Evolutionary conservation across 2,113 vertebrate genomes (phyloP), one percentile per base, ranked within the genome.

Genomic region (Dromiciops gliroides): DNA sequence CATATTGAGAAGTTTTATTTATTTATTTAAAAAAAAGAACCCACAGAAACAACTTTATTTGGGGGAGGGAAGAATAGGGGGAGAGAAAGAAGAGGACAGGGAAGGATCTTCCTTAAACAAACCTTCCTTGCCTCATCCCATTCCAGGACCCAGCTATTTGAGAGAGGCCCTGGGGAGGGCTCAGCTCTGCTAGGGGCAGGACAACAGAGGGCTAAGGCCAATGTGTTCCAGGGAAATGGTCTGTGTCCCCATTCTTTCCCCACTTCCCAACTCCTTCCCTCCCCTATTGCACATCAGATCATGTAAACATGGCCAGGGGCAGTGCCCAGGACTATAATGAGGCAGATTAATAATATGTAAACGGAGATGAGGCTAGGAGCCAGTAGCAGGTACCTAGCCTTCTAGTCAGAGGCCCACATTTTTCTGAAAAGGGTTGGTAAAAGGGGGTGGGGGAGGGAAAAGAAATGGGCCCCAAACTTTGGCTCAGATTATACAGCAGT

Each of bases 401-500:
- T 67, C 48, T 28, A 60, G 49, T 48, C 90, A 93, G 53, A 96
- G 94, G 83, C 89, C 88, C 93, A 95, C 49, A 94, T 93, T 94
- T 92, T 44, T 95, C 94, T 97, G 51, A 75, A 96, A 90, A 48
- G 47, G 48, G 48, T 48, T 83, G 89, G 89, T 50, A 31, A 95
- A 95, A 95, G 89, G 50, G 90, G 91, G 53, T n/a, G 50, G 89
- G 31, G 60, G 60, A 67, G 0, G 67, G 56, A 83, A 50, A 50
- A 89, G 89, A 31, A 90, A 90, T 52, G 93, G 97, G 96, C 97
- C 97, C 97, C 95, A 96, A 97, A 97, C 92, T 93, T 96, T 97
- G 98, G 98, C 98, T 98, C 98, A 98, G 98, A 97, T 97, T 97
- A 95, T 92, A 95, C 97, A 96, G 96, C 96, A 97, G 95, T 97